Conservation (phyloP, 2,113 vertebrate species). For the Vireo altiloquus region DNA sequence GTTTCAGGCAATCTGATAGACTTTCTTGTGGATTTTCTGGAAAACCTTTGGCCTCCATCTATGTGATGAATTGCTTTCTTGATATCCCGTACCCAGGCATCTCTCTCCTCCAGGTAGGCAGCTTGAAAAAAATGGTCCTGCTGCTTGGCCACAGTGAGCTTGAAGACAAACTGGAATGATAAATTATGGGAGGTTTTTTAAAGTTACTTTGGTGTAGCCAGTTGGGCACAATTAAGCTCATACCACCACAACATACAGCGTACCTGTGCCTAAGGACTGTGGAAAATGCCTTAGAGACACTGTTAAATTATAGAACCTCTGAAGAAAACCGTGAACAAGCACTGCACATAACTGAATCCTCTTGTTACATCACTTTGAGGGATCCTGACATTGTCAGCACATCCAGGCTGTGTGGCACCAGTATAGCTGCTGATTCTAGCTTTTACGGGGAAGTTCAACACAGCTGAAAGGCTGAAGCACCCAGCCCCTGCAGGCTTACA, state of each 20-base stretch:
- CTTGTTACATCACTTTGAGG: neutral
- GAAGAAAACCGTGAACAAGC: neutral
- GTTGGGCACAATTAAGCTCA: neutral
- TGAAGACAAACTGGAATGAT: conserved; percentile 87
- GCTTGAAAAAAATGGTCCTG: conserved; percentile 97
- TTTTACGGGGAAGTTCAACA: neutral
- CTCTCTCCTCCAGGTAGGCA: conserved; percentile 88
- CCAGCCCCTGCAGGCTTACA: neutral
- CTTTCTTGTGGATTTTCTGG: conserved; percentile 89
- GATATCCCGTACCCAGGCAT: conserved; percentile 91
- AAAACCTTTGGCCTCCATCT: conserved; percentile 86
- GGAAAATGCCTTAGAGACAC: neutral
- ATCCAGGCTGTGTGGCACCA: neutral
- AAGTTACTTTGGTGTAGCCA: neutral
- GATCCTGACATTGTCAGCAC: neutral
- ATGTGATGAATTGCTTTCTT: conserved; percentile 83
- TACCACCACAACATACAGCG: neutral
- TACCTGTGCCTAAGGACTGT: neutral
- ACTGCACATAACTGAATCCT: neutral
- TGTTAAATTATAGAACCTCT: neutral
- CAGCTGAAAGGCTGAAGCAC: neutral
- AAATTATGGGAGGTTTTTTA: neutral
- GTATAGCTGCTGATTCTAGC: neutral
- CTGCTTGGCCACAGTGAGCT: conserved; percentile 83
- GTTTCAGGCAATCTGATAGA: conserved; percentile 89